These are phyloP conservation scores for Philopotamus ludificatus DNA, from an alignment of 1,140 invertebrate species.

Conservation along the genomic window DNA sequence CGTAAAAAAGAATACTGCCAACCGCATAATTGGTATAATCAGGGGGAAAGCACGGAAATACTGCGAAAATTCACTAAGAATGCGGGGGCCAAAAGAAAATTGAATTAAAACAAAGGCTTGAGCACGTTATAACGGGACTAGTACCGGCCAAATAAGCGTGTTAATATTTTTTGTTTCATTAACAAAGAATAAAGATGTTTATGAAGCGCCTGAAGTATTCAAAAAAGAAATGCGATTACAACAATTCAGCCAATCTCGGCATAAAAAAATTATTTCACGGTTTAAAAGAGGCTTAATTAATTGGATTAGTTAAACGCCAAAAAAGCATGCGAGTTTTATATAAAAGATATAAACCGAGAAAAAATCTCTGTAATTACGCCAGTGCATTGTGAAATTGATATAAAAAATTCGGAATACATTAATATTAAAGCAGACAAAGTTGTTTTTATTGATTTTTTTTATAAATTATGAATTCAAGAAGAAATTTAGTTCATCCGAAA, in stretches of 20 bases:
- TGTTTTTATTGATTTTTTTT: too few species aligned
- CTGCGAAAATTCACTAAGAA: conserved; percentile 39
- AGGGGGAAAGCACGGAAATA: conserved; percentile 40
- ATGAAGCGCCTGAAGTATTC: conserved; percentile 1
- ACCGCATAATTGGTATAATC: conserved; percentile 42
- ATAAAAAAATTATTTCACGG: too few species aligned
- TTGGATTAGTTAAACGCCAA: too few species aligned
- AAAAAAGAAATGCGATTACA: conserved; percentile 6
- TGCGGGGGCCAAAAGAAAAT: conserved; percentile 39
- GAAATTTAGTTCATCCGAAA: too few species aligned
- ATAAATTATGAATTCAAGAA: too few species aligned
- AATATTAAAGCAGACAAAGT: too few species aligned
- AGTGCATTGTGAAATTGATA: too few species aligned
- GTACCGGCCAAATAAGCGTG: conserved; percentile 19
- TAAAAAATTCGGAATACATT: too few species aligned
- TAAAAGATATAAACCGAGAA: too few species aligned
- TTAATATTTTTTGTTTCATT: conserved; percentile 41
- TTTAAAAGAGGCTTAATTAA: too few species aligned
- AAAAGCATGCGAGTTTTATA: too few species aligned
- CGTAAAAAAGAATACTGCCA: conserved; percentile 38
- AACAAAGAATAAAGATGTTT: conserved; percentile 26
- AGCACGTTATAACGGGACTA: conserved; percentile 28
- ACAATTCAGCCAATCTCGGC: neutral
- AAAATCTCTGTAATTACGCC: too few species aligned
- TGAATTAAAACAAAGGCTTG: conserved; percentile 43